Conservation (phyloP, 1,140 invertebrate species). For the Drosophila tropicalis region DNA sequence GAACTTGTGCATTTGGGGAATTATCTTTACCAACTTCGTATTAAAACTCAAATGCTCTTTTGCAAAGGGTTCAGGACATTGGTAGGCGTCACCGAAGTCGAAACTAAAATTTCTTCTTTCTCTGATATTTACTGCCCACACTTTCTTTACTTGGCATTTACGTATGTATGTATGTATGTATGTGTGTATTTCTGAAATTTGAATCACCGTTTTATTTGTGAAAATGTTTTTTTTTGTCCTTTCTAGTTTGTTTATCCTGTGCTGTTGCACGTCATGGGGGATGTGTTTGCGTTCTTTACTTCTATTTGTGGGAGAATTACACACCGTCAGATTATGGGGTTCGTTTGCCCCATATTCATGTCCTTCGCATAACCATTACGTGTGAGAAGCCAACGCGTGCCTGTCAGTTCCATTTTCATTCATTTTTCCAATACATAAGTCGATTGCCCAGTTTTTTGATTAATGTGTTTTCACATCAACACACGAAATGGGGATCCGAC, state of each 20-base stretch:
- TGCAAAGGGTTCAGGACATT: neutral
- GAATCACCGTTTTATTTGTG: conserved; percentile 51
- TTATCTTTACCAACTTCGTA: neutral
- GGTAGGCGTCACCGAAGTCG: conserved; percentile 20
- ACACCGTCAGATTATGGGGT: conserved; percentile 54
- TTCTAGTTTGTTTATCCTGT: conserved; percentile 39
- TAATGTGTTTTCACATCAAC: conserved; percentile 43
- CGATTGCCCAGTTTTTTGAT: conserved; percentile 56
- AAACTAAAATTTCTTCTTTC: conserved; percentile 41
- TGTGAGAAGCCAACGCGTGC: conserved; percentile 45
- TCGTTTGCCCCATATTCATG: conserved; percentile 44
- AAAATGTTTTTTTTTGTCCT: conserved; percentile 29
- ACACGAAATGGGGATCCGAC: neutral
- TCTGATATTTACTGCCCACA: conserved; percentile 40
- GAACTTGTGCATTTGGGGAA: too few relatives aligned
- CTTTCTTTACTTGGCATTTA: conserved; percentile 37
- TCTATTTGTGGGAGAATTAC: conserved; percentile 27
- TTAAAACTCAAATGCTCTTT: neutral
- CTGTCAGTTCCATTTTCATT: conserved; percentile 14
- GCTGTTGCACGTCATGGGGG: conserved; percentile 46
- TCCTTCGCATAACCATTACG: conserved; percentile 56
- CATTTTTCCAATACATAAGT: conserved; percentile 63
- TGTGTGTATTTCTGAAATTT: conserved; percentile 59
- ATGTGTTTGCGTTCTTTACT: conserved; percentile 50
- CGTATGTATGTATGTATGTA: too few relatives aligned